Percentiles rank a stretch among this genome's conserved stretches.
phyloP scores from a whole-genome alignment of 2,888 invertebrate genomes.

The Marasmarcha lunaedactyla region DNA sequence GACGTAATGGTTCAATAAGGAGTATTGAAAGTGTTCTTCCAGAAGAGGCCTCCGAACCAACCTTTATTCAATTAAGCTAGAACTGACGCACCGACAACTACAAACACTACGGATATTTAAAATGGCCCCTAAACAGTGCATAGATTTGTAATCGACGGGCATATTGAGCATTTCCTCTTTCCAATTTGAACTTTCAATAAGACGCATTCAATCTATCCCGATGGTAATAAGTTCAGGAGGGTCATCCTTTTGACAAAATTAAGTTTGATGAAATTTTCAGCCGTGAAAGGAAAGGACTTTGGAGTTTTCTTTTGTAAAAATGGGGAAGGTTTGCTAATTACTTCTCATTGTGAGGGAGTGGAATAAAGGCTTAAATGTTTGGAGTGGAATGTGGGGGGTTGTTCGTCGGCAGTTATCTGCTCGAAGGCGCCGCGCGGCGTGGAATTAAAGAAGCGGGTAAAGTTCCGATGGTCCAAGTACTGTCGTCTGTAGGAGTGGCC shows the following conservation, averaged over 20 bases:
- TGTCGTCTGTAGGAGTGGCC: not conserved
- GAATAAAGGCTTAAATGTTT: slow-evolving; percentile 57
- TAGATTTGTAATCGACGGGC: slow-evolving; percentile 38
- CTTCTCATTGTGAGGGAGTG: slow-evolving; percentile 44
- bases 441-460: slow-evolving; percentile 8
- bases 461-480: slow-evolving; percentile 15
- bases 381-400: slow-evolving; percentile 25
- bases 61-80: slow-evolving; percentile 50
- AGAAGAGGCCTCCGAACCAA: slow-evolving; percentile 36
- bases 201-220: slow-evolving; percentile 26
- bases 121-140: slow-evolving; percentile 50
- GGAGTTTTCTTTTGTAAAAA: slow-evolving; percentile 35
- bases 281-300: slow-evolving; percentile 28
- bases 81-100: slow-evolving; percentile 25
- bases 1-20: slow-evolving; percentile 57
- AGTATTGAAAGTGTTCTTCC: slow-evolving; percentile 60
- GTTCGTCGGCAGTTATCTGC: slow-evolving; percentile 7
- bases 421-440: not conserved
- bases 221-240: slow-evolving; percentile 40
- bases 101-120: slow-evolving; percentile 49
- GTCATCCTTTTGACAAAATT: slow-evolving; percentile 22
- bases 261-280: slow-evolving; percentile 31
- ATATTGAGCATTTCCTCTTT: slow-evolving; percentile 43
- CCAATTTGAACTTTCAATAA: slow-evolving; percentile 24
- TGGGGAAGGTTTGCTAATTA: slow-evolving; percentile 42